These are phyloP conservation scores for Drosophila seguyi DNA, from an alignment of 1,140 invertebrate species.

Conservation along the genomic window DNA sequence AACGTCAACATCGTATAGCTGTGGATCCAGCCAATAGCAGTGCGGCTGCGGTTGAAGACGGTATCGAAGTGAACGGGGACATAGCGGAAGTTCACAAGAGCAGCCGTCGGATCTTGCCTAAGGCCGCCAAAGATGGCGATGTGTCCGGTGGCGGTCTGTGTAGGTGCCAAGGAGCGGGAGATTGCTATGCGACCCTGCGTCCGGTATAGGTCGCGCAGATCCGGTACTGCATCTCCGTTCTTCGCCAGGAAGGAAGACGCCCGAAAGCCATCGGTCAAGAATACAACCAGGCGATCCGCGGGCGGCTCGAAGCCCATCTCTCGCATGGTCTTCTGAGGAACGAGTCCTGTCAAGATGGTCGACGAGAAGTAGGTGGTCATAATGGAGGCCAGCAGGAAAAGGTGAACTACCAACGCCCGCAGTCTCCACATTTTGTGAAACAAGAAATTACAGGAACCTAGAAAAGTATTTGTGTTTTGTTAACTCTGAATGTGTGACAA, in stretches of 20 bases:
- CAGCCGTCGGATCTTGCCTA: constrained; percentile 97
- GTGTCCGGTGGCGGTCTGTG: constrained; percentile 98
- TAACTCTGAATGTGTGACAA: neutral
- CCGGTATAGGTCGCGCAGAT: constrained; percentile 70
- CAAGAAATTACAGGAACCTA: neutral
- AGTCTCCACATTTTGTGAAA: constrained; percentile 71
- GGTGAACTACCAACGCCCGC: constrained; percentile 84
- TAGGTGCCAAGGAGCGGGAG: constrained; percentile 95
- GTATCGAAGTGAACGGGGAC: constrained; percentile 99
- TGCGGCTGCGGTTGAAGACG: constrained; percentile 93
- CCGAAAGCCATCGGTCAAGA: constrained; percentile 95
- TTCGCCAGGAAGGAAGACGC: constrained; percentile 90
- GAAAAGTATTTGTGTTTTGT: neutral
- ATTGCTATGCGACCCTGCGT: constrained; percentile 92
- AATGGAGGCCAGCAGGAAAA: constrained; percentile 87
- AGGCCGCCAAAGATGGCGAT: constrained; percentile 96
- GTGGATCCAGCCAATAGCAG: constrained; percentile 88
- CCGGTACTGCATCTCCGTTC: constrained; percentile 51
- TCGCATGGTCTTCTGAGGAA: constrained; percentile 85
- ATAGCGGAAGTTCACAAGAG: constrained; percentile 96
- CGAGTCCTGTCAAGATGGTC: constrained; percentile 87
- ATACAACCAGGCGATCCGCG: constrained; percentile 91
- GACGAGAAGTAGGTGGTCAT: constrained; percentile 89
- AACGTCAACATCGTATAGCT: neutral
- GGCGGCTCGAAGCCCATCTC: constrained; percentile 85